Evolutionary conservation across 2,797 vertebrate species (phyloP), one percentile per base, ranked within the genome.

Genomic region (Epinephelus malabaricus): DNA sequence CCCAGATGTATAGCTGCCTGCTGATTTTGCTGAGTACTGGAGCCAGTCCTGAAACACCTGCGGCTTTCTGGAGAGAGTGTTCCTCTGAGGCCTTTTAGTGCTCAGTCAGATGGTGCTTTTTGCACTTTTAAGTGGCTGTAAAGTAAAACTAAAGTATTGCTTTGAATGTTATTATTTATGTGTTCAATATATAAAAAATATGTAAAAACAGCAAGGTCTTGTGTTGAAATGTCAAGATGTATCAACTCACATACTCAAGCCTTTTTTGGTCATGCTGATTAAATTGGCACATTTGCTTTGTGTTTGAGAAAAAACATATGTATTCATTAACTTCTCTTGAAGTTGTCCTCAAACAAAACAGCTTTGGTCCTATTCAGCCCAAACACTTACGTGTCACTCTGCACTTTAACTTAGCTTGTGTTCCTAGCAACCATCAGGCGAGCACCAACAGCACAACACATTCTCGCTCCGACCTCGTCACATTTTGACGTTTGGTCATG

Each of bases 31-130:
- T 69, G 47, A 77, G 75, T 63, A 67, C 71, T 40, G 65, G 49
- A 88, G 64, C 73, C 61, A 30, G 78, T 90, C 80, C 71, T 58
- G 43, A 84, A 85, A 89, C 87, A 88, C 82, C 88, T 86, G 87
- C 38, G 53, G 79, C 73, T 77, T 88, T 79, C 51, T 49, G 69
- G 14, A 63, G 71, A 25, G 66, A 86, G 19, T 30, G 50, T 49
- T 79, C 73, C 72, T 60, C 12, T 11, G 56, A 81, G 70, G 53
- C 61, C 47, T 68, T 74, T 55, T 55, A 65, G 51, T 47, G 21
- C 34, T 4, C 30, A 17, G 19, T 58, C 54, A 27, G 34, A 61
- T 77, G 43, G 13, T 21, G 19, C 14, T 38, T 83, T 88, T 75
- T 74, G 55, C 47, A 61, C 15, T 3, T 67, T 86, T 76, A 66